A percentile compares a stretch with the other conserved stretches of the same genome.
Conservation (phyloP, 1,140 invertebrate genomes). For the Andricus grossulariae region DNA sequence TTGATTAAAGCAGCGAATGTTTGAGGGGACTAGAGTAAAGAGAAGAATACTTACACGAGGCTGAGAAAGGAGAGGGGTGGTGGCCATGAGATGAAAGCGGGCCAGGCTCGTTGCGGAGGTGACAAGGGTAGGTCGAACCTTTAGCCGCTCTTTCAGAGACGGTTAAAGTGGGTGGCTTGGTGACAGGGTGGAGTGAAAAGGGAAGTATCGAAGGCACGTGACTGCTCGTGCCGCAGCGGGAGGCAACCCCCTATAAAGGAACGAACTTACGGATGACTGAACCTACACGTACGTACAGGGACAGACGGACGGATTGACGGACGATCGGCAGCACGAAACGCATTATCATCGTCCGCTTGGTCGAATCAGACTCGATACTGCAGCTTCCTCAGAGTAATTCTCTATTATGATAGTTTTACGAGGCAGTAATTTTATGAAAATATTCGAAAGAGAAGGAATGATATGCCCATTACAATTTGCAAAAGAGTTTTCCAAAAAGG, state of each 20-base stretch:
- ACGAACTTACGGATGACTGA: slow-evolving; percentile 46
- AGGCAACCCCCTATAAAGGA: slow-evolving; percentile 57
- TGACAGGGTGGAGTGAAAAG: slow-evolving; percentile 58
- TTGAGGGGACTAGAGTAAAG: neutral
- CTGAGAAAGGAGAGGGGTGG: slow-evolving; percentile 25
- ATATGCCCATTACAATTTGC: too few relatives aligned
- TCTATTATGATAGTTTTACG: too few relatives aligned
- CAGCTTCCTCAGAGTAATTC: neutral
- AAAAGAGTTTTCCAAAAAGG: too few relatives aligned
- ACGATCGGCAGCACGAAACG: slow-evolving; percentile 51
- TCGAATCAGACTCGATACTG: neutral
- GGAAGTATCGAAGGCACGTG: slow-evolving; percentile 61
- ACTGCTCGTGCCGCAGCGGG: slow-evolving; percentile 61
- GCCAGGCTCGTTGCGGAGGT: slow-evolving; percentile 45
- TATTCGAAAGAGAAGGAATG: too few relatives aligned
- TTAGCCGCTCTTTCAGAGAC: slow-evolving; percentile 46
- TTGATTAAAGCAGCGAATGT: neutral
- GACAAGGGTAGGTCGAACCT: slow-evolving; percentile 51
- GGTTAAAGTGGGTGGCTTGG: slow-evolving; percentile 67
- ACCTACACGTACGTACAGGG: slow-evolving; percentile 37
- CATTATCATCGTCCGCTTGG: slow-evolving; percentile 51
- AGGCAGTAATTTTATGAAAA: too few relatives aligned
- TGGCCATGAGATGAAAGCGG: slow-evolving; percentile 49
- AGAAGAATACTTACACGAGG: neutral
- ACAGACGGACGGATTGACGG: slow-evolving; percentile 47